Base-by-base conservation (phyloP, 2,888 invertebrate genomes). In the Conchocele bisecta region DNA sequence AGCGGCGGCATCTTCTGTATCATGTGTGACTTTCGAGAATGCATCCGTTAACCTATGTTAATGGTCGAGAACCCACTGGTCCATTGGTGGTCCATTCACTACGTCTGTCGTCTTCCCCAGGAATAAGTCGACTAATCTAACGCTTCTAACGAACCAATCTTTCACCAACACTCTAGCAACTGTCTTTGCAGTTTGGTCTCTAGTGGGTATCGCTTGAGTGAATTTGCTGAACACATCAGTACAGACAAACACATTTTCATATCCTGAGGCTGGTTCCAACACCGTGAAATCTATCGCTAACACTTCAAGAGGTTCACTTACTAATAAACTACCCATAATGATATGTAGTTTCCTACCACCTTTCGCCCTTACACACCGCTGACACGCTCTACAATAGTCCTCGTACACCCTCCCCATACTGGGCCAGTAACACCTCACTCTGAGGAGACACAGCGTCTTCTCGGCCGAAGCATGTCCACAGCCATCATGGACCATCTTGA, bases 81-180 rank as follows among this genome's bases (percentile, higher is more conserved):
- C 26, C 15, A 48, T 28, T 4, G 22, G 5, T 4, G 28, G 11
- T 20, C 5, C 22, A 11, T 13, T 28, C 15, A 13, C 46, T 46
- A 5, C 9, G 11, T 46, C 46, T 3, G 48, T 4, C 26, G 28
- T 4, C 5, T 22, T 31, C 17, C 29, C 6, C 4, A 48, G 29
- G 31, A 48, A 48, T 28, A 48, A 6, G 17, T 48, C 48, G n/a
- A 48, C 15, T 7, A 31, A 31, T 31, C 28, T 17, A 28, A 28
- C 48, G 15, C 31, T 17, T 48, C 48, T 48, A n/a, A 48, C 48
- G 31, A 48, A 48, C 46, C 46, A 46, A n/a, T 48, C 48, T 15
- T 28, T 48, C 4, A 48, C 48, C 15, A 48, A n/a, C 3, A 48
- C 48, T 5, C 17, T 28, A n/a, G 48, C 48, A 3, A 48, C 48